Base-by-base conservation (phyloP, 2,888 invertebrate species). In the Luperina nickerlii region DNA sequence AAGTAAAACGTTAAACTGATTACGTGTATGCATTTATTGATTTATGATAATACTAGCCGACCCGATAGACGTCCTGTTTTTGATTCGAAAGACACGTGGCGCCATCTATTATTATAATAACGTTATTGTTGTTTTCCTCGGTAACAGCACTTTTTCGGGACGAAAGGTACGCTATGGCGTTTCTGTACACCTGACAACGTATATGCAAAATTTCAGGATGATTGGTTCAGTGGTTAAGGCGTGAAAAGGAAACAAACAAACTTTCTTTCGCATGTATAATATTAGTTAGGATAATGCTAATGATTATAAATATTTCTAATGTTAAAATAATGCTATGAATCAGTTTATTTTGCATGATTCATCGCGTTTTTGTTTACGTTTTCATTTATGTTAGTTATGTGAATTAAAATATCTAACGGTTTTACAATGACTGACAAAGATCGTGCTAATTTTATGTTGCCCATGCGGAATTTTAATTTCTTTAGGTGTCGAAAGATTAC, bases 331-430 rank as follows among this genome's bases (percentile, higher is more conserved):
- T 65, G 42, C 76, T 65, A 65, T 68, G 68, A 72, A 54, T 84
- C 38, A 65, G 45, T 69, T 51, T 71, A 57, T 60, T 66, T 38
- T 51, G 51, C 20, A 24, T 85, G 82, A 83, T 67, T 83, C 85
- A 85, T 66, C 51, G 45, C n/a, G n/a, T 65, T 65, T 72, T 45
- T 85, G 76, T 83, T 83, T 85, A 85, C 83, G 57, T 85, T 81
- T 85, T 57, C 62, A n/a, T 79, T 66, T 84, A 85, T 27, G 15
- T 42, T 51, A 42, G 13, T 51, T 20, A 51, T 57, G 82, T 63
- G 42, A 81, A 68, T 83, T 54, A 60, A 66, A 54, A 62, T 32
- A n/a, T 42, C 57, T 83, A 83, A 83, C 83, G 86, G 86, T 85
- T 54, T 45, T 27, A 51, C 6, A 60, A 73, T 73, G 65, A 54